Base-by-base conservation (phyloP, 2,797 vertebrate genomes). In the Todus mexicanus region DNA sequence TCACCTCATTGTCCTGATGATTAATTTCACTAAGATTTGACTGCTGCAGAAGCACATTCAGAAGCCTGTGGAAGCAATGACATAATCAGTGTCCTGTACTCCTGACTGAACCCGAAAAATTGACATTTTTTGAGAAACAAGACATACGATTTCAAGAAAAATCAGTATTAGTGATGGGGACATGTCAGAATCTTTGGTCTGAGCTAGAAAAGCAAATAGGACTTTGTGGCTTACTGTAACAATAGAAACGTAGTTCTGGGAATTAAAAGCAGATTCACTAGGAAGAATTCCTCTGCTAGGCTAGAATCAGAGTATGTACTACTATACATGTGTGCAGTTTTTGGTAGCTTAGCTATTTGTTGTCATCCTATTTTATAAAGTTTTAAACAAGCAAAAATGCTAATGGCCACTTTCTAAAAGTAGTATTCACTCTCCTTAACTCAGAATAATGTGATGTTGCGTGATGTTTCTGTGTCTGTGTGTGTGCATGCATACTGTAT, bases 1-100 rank as follows among this genome's bases (percentile, higher is more conserved):
- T 97, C 89, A 99, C 98, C 98, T 99, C 98, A 48, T 98, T 98
- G 95, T 99, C 98, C 90, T 99, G 98, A 83, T 99, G 98, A 89
- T 99, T 99, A 92, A 99, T 98, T 97, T 99, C 98, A 56, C 96
- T 97, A 92, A 98, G 97, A 93, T 97, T 98, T 64, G 98, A 98
- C 81, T 98, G 98, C 73, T 98, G 98, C 85, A 98, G 94, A 86
- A 99, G 97, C 38, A 98, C 98, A 3, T 97, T 98, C 92, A 99
- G 97, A 64, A 99, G 98, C 96, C 98, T 98, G 94, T 20, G 26
- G 94, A 91, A 95, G 84, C 89, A 96, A 94, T 56, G 59, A 87
- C 31, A 95, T n/a, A 86, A 92, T 96, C 84, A 93, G 47, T 64
- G 6, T 59, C 16, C 37, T 69, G 54, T 16, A 26, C 11, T 87